A percentile compares a stretch with the other conserved stretches of the same genome.
phyloP scores from a whole-genome alignment of 2,113 vertebrate species.

The Pionites leucogaster region DNA sequence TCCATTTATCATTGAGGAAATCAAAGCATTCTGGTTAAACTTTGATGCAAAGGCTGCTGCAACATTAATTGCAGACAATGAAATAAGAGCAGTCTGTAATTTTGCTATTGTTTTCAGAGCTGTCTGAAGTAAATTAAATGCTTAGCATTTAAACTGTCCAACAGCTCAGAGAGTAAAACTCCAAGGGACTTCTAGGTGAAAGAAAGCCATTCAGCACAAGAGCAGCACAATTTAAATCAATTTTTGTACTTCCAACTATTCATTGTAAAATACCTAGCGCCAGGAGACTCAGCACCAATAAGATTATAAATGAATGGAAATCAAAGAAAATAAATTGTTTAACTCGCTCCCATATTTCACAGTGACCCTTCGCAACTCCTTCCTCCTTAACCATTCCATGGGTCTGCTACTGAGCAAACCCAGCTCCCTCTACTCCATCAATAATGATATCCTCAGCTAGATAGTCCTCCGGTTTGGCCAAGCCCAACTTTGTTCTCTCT shows the following conservation, averaged over 20 bases:
- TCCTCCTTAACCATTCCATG: background rate
- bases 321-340: conserved; percentile 44
- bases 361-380: conserved; percentile 11
- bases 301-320: conserved; percentile 43
- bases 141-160: conserved; percentile 34
- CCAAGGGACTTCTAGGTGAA: background rate
- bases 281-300: background rate
- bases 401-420: conserved; percentile 9
- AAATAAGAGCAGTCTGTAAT: conserved; percentile 33
- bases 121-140: conserved; percentile 34
- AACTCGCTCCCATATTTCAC: conserved; percentile 46
- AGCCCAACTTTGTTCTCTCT: background rate
- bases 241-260: background rate
- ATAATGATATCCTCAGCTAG: rapidly evolving
- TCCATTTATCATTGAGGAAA: conserved; percentile 34
- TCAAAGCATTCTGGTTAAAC: conserved; percentile 52
- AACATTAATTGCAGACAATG: conserved; percentile 48
- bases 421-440: background rate
- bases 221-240: background rate
- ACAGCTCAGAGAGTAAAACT: conserved; percentile 11
- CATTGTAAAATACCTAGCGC: background rate
- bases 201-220: background rate
- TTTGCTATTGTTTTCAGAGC: conserved; percentile 45
- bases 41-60: conserved; percentile 39
- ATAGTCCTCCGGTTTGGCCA: background rate